Base-by-base conservation (phyloP, 2,888 invertebrate species). In the Crepidodera aurea region DNA sequence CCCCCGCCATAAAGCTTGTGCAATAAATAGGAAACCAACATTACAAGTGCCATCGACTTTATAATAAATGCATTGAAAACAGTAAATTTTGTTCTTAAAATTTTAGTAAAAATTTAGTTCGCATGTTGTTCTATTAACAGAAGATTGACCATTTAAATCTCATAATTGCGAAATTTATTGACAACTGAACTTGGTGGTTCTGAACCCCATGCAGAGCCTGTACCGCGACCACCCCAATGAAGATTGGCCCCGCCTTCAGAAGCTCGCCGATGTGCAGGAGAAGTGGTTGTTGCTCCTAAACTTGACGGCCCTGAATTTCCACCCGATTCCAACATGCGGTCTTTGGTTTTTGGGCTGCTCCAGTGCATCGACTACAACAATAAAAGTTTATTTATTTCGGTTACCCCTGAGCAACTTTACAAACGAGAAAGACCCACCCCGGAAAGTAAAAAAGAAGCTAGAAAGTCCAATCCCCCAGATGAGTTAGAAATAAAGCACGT, bases 141-240 rank as follows among this genome's bases (percentile, higher is more conserved):
- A 34, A 34, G 13, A 8, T 8, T 13, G 13, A 34, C 8, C 10
- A 40, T 74, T 91, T 93, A 95, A 79, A 94, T 94, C 83, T 95
- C 94, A 83, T 94, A 94, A 83, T 94, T 94, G 81, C 93, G 89
- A 83, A 93, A 93, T 82, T 93, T 93, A 81, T 86, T 90, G 82
- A 92, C 91, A 71, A 93, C 90, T 78, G 93, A 92, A 70, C 87
- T 88, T 27, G 91, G 89, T 22, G 91, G 89, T 67, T 92, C 90
- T 53, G 88, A 86, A 86, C 91, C 91, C 62, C 87, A 88, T 46
- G 84, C 76, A 12, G 82, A 80, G 2, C 84, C 84, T 12, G 81
- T 80, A 25, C 84, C 84, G 68, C 85, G 84, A 1, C 78, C 77
- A 15, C 85, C 85, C 85, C 86, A 87, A 75, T 88, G 88, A 22